Conservation (phyloP, 2,888 invertebrate genomes). For the Amiota mariae region DNA sequence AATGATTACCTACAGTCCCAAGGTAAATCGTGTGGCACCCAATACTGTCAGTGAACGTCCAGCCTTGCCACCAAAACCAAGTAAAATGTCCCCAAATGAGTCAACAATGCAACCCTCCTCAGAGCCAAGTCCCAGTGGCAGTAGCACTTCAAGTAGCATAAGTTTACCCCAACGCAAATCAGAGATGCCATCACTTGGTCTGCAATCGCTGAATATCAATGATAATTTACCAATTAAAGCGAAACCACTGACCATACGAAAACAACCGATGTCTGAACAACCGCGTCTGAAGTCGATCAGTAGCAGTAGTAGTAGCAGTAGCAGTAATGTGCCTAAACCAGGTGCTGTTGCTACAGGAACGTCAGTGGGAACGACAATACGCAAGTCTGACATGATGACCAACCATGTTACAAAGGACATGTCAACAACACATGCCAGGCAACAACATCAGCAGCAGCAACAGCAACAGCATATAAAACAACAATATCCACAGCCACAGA, state of each 20-base stretch:
- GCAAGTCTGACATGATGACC: slow-evolving; percentile 10
- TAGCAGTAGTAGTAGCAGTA: slow-evolving; percentile 74
- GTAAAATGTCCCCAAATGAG: slow-evolving; percentile 74
- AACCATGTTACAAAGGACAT: slow-evolving; percentile 13
- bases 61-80: slow-evolving; percentile 88
- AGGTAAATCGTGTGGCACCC: slow-evolving; percentile 74
- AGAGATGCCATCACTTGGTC: slow-evolving; percentile 48
- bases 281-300: slow-evolving; percentile 81
- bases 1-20: slow-evolving; percentile 73
- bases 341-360: neutral
- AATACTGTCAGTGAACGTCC: slow-evolving; percentile 76
- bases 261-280: slow-evolving; percentile 86
- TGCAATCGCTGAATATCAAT: slow-evolving; percentile 70
- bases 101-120: slow-evolving; percentile 25
- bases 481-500: slow-evolving; percentile 4
- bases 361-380: neutral
- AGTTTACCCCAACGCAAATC: slow-evolving; percentile 9
- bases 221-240: slow-evolving; percentile 82
- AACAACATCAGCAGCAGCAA: slow-evolving; percentile 12
- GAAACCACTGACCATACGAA: slow-evolving; percentile 87
- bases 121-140: slow-evolving; percentile 1
- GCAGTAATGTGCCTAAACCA: slow-evolving; percentile 15
- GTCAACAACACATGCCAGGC: neutral
- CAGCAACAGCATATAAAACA: slow-evolving; percentile 32
- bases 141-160: slow-evolving; percentile 30